Evolutionary conservation across 2,113 vertebrate species (phyloP).

Genomic region (Montifringilla adamsi): DNA sequence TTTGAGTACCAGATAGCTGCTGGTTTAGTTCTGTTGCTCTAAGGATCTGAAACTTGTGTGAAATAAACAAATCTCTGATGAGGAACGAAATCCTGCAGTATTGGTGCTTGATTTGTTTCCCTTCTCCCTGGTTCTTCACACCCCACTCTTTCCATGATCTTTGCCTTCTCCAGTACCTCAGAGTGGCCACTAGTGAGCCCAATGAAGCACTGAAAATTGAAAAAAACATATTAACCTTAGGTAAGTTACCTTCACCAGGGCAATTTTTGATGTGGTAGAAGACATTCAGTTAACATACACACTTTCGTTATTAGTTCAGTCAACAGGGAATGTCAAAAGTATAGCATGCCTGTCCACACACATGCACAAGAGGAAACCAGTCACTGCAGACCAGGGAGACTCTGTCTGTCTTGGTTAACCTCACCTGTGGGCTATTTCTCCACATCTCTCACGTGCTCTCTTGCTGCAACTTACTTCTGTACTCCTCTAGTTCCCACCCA

Average conservation of each 20-base stretch:
- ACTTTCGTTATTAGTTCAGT: not conserved
- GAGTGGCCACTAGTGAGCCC: not conserved
- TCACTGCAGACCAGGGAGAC: not conserved
- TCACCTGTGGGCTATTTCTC: not conserved
- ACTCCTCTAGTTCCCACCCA: not conserved
- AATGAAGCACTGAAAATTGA: not conserved
- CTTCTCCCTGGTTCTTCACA: not conserved
- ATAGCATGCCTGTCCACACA: not conserved
- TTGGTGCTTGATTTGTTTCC: not conserved
- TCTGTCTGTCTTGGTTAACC: not conserved
- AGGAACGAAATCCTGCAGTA: not conserved
- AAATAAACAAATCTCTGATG: not conserved
- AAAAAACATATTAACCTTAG: not conserved
- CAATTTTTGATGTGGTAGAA: not conserved
- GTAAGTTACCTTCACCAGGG: not conserved
- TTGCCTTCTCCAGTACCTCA: not conserved
- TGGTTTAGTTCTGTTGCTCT: not conserved
- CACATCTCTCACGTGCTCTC: not conserved
- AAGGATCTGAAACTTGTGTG: not conserved
- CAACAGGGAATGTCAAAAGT: not conserved
- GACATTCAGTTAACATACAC: not conserved
- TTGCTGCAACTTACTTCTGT: not conserved
- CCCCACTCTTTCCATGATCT: not conserved
- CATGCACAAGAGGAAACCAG: not conserved
- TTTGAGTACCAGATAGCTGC: not conserved